Conservation (phyloP, 2,888 invertebrate genomes). For the Acronicta psi region DNA sequence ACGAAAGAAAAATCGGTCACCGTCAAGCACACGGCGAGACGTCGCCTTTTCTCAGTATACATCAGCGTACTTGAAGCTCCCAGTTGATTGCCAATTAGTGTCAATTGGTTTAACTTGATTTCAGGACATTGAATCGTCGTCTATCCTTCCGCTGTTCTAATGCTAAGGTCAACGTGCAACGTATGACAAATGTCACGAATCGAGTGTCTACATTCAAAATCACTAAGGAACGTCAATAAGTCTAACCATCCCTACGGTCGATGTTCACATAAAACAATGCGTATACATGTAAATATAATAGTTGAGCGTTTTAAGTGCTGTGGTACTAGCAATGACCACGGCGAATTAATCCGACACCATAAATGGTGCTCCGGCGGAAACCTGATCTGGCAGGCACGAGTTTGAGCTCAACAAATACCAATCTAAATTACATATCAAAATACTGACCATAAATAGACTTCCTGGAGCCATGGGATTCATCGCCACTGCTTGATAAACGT, state of each 20-base stretch:
- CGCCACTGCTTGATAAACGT: conserved; percentile 55
- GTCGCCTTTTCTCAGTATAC: conserved; percentile 41
- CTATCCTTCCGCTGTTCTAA: conserved; percentile 8
- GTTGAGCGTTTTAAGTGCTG: conserved; percentile 50
- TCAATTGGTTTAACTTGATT: conserved; percentile 58
- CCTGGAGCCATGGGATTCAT: conserved; percentile 76
- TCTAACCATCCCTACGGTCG: conserved; percentile 45
- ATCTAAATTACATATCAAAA: conserved; percentile 86
- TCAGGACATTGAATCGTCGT: conserved; percentile 34
- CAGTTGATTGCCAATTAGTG: conserved; percentile 59
- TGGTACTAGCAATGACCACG: conserved; percentile 70
- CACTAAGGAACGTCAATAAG: conserved; percentile 38
- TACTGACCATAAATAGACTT: conserved; percentile 84
- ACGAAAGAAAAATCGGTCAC: conserved; percentile 85
- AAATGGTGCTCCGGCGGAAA: conserved; percentile 81
- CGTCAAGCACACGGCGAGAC: conserved; percentile 62
- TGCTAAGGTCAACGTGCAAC: conserved; percentile 2
- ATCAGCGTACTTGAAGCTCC: conserved; percentile 26
- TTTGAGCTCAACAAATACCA: conserved; percentile 69
- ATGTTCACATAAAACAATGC: conserved; percentile 54
- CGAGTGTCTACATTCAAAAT: conserved; percentile 18
- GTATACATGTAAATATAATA: conserved; percentile 54
- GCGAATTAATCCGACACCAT: conserved; percentile 83
- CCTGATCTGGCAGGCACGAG: conserved; percentile 81
- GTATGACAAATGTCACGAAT: conserved; percentile 17